A percentile compares a stretch with the other conserved stretches of the same genome.
phyloP scores from a whole-genome alignment of 2,888 invertebrate species.

The Cryptophagus acutangulus region DNA sequence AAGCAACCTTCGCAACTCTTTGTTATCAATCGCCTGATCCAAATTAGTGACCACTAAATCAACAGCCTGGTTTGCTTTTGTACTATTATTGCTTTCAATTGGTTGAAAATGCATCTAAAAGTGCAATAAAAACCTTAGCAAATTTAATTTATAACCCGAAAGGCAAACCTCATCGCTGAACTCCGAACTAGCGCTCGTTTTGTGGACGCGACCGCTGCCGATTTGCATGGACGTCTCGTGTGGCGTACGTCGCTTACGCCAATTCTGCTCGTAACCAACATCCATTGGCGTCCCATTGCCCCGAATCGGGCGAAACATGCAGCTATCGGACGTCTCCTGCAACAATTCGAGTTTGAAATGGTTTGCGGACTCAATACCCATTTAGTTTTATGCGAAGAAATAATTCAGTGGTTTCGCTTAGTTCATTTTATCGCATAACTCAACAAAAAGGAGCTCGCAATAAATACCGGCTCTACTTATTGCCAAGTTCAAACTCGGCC shows the following conservation, averaged over 20 bases:
- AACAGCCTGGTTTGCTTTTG: slow-evolving; percentile 29
- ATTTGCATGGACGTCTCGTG: background rate
- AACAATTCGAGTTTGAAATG: background rate
- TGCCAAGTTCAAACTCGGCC: slow-evolving; percentile 41
- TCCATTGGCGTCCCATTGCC: slow-evolving; percentile 26
- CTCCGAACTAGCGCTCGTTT: slow-evolving; percentile 32
- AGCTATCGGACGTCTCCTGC: too few relatives aligned
- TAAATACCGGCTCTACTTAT: slow-evolving; percentile 2
- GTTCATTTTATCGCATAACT: background rate
- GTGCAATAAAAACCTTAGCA: too few relatives aligned
- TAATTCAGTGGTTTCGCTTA: background rate
- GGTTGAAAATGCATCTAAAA: too few relatives aligned
- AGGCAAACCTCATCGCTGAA: slow-evolving; percentile 33
- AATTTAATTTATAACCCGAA: too few relatives aligned
- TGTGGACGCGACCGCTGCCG: slow-evolving; percentile 21
- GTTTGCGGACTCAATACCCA: background rate
- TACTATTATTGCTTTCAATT: too few relatives aligned
- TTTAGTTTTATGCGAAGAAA: too few relatives aligned
- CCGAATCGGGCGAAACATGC: slow-evolving; percentile 24
- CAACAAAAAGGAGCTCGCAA: background rate
- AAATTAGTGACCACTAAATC: slow-evolving; percentile 65
- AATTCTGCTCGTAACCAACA: slow-evolving; percentile 20
- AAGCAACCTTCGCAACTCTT: slow-evolving; percentile 62
- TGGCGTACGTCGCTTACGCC: too few relatives aligned
- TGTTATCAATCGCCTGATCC: slow-evolving; percentile 63